A percentile compares a stretch with the other conserved stretches of the same genome.
phyloP scores from a whole-genome alignment of 1,140 invertebrate genomes.

The Thrips palmi region DNA sequence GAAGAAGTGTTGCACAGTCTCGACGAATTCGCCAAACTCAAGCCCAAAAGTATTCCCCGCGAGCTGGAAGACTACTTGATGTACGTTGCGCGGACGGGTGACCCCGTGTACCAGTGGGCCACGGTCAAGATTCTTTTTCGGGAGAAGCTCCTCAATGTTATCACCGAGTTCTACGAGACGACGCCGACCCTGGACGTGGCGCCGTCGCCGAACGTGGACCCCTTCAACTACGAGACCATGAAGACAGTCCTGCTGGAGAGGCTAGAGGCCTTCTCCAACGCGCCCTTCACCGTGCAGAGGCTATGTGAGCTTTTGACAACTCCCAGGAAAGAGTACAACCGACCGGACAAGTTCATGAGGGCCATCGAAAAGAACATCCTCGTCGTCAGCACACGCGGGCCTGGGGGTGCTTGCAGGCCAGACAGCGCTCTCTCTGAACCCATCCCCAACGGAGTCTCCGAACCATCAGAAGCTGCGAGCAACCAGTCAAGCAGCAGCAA shows the following conservation, averaged over 20 bases:
- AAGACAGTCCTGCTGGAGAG: constrained; percentile 66
- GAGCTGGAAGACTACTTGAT: constrained; percentile 78
- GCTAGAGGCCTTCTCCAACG: constrained; percentile 65
- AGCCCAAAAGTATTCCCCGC: constrained; percentile 64
- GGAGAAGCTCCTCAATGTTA: constrained; percentile 69
- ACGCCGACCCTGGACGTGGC: constrained; percentile 53
- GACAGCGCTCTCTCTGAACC: too few species aligned
- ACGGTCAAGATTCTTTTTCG: constrained; percentile 71
- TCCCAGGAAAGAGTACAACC: constrained; percentile 84
- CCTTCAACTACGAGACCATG: constrained; percentile 79
- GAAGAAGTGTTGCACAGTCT: constrained; percentile 63
- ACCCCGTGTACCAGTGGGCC: constrained; percentile 84
- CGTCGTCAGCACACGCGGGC: constrained; percentile 88
- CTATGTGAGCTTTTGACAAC: constrained; percentile 82
- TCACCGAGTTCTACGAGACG: constrained; percentile 69
- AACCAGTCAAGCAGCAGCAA: too few species aligned
- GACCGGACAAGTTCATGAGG: constrained; percentile 90
- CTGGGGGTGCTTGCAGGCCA: too few species aligned
- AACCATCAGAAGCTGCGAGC: too few species aligned
- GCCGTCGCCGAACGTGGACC: constrained; percentile 72
- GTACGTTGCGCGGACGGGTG: constrained; percentile 83
- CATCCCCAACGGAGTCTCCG: too few species aligned
- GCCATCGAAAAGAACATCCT: constrained; percentile 88
- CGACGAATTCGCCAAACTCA: constrained; percentile 69
- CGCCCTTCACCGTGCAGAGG: constrained; percentile 91